Evolutionary conservation across 2,113 vertebrate genomes (phyloP).

Genomic region (Oreochromis aureus): DNA sequence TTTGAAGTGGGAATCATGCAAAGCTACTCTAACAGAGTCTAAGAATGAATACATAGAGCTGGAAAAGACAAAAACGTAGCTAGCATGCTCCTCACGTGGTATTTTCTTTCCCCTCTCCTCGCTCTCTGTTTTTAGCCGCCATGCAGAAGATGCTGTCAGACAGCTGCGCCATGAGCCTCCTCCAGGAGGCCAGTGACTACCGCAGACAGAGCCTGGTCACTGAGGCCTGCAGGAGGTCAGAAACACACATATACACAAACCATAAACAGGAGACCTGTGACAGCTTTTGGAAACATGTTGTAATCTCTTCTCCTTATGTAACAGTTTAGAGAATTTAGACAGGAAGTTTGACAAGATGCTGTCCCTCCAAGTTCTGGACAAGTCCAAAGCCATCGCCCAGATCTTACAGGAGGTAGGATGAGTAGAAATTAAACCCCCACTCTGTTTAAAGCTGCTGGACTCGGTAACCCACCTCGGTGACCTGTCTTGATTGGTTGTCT

Average conservation of each 20-base stretch:
- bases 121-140: constrained; percentile 72
- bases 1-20: not conserved
- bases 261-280: not conserved
- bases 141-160: constrained; percentile 95
- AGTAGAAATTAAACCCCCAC: constrained; percentile 13
- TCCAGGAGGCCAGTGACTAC: constrained; percentile 81
- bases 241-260: not conserved
- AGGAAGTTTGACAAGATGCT: constrained; percentile 87
- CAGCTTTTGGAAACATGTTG: not conserved
- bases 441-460: not conserved
- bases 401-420: constrained; percentile 87
- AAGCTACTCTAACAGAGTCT: not conserved
- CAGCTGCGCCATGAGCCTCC: constrained; percentile 76
- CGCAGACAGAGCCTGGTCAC: constrained; percentile 79
- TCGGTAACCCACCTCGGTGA: not conserved
- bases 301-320: not conserved
- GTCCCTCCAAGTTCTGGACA: constrained; percentile 88
- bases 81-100: not conserved
- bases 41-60: not conserved
- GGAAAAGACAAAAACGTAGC: not conserved
- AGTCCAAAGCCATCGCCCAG: constrained; percentile 86
- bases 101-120: not conserved
- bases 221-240: constrained; percentile 86
- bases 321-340: constrained; percentile 84
- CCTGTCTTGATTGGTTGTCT: not conserved